phyloP scores from a whole-genome alignment of 2,888 invertebrate genomes.

The Epinotia ramella region DNA sequence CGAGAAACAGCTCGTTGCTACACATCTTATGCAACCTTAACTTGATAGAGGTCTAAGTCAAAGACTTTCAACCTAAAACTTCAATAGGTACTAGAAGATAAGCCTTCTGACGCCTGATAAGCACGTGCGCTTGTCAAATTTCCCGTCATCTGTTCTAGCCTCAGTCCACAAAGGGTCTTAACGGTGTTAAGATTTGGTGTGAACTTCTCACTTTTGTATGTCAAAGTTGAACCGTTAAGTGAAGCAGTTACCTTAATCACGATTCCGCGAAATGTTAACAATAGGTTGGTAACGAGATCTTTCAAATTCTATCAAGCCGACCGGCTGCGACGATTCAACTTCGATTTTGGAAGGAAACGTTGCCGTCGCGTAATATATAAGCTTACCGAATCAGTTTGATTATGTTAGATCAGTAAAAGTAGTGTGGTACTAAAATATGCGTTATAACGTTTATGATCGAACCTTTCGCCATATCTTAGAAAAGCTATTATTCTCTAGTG shows the following conservation, averaged over 20 bases:
- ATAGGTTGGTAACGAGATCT: conserved; percentile 62
- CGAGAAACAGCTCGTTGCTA: no score
- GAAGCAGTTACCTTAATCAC: conserved; percentile 65
- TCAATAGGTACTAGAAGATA: no score
- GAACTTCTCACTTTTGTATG: conserved; percentile 65
- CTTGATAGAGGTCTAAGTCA: no score
- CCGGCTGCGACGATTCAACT: conserved; percentile 48
- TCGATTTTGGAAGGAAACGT: background rate
- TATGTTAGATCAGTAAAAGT: background rate
- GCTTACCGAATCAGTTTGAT: background rate
- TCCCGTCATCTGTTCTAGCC: conserved; percentile 35
- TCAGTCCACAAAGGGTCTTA: conserved; percentile 40
- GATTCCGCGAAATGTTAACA: conserved; percentile 67
- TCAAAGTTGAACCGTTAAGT: conserved; percentile 80
- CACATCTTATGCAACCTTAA: no score
- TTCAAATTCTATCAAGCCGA: conserved; percentile 59
- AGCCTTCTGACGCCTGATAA: no score
- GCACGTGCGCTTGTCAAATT: conserved; percentile 28
- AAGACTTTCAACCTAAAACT: no score
- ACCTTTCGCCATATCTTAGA: background rate
- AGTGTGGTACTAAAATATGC: background rate
- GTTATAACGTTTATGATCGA: background rate
- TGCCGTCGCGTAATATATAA: background rate
- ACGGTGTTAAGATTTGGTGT: conserved; percentile 52
- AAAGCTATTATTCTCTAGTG: conserved; percentile 3